Evolutionary conservation across 2,113 vertebrate genomes (phyloP).

Genomic region (Anser cygnoides): DNA sequence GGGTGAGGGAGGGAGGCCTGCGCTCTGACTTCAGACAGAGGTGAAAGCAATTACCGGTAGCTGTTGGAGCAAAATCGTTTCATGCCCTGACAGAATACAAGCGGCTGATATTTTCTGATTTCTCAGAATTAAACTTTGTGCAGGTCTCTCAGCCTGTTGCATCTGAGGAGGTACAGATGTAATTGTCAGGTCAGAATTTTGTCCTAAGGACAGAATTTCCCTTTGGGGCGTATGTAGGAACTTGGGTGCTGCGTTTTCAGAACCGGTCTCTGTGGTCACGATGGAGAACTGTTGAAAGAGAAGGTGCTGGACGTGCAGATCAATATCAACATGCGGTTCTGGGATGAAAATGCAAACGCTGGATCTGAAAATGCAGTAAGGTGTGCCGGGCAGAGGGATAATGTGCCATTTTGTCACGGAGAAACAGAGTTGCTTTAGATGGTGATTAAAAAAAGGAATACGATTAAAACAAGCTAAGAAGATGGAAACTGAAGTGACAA

Average conservation of each 20-base stretch:
- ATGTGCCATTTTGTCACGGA: not conserved
- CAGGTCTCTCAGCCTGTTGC: not conserved
- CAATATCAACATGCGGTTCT: not conserved
- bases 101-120: not conserved
- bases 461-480: constrained; percentile 41
- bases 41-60: not conserved
- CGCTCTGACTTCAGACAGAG: not conserved
- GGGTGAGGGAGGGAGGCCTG: not conserved
- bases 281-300: not conserved
- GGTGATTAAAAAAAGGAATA: not conserved
- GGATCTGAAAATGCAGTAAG: not conserved
- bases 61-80: not conserved
- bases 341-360: not conserved
- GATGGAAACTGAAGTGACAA: constrained; percentile 31
- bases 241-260: not conserved
- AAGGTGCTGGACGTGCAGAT: not conserved
- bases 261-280: accelerated
- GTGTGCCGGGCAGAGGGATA: not conserved
- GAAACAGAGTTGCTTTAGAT: not conserved
- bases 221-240: not conserved
- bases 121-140: not conserved
- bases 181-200: not conserved
- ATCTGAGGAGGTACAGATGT: not conserved
- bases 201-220: not conserved
- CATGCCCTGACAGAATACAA: not conserved